Evolutionary conservation across 2,797 vertebrate species (phyloP).

Genomic region (Cyprinodon diabolis): DNA sequence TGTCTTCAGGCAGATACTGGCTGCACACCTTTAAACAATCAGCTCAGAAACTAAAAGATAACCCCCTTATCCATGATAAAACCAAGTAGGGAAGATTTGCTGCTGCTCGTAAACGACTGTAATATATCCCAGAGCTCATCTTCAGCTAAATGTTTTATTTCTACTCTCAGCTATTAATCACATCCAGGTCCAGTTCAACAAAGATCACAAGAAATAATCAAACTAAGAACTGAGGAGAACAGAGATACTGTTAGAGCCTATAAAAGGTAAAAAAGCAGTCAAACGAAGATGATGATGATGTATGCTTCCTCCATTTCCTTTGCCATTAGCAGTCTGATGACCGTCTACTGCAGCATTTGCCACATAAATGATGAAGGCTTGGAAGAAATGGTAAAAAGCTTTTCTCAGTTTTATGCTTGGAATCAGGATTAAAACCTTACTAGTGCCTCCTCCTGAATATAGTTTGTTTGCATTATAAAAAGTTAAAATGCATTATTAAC

Average conservation of each 20-base stretch:
- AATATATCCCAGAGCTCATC: too few species aligned
- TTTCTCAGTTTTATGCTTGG: too few species aligned
- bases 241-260: slow-evolving; percentile 24
- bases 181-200: slow-evolving; percentile 7
- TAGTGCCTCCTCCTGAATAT: too few species aligned
- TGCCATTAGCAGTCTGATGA: not conserved
- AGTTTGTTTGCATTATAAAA: too few species aligned
- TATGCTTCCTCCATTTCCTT: slow-evolving; percentile 18
- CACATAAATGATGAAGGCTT: too few species aligned
- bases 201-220: slow-evolving; percentile 26
- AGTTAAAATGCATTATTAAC: too few species aligned
- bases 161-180: slow-evolving; percentile 1
- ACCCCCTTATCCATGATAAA: not conserved
- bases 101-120: not conserved
- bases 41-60: not conserved
- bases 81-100: not conserved
- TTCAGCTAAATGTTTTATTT: not conserved
- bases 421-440: too few species aligned
- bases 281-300: slow-evolving; percentile 21
- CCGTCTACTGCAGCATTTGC: not conserved
- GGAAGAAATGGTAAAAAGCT: too few species aligned
- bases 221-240: not conserved
- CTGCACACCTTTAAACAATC: not conserved
- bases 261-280: slow-evolving; percentile 59
- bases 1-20: not conserved